Evolutionary conservation across 1,140 invertebrate genomes (phyloP), one percentile per base, ranked within the genome.

Genomic region (Chelonus insularis): DNA sequence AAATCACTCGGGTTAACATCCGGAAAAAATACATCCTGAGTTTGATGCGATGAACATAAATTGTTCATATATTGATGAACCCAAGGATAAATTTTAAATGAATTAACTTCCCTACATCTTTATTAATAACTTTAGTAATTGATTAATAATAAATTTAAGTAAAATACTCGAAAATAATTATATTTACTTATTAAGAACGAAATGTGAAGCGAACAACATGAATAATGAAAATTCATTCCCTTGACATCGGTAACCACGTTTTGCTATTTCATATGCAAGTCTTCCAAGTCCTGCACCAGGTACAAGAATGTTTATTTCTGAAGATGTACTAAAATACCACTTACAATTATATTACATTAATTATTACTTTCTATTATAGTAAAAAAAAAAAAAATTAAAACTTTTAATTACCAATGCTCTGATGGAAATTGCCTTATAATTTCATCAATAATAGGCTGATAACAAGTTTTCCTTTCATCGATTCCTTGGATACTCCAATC

Each of bases 161-260:
- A 56, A 37, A 20, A 12, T 12, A 9, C 1, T 14, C 4, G 32
- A 20, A 16, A 56, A 56, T 6, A 62, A 29, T 54, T 25, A 14
- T 54, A 21, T 16, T 9, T 71, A 96, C 86, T 90, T 90, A 80
- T 98, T 98, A 11, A 98, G 82, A 47, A 98, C 89, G 82, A 96
- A 98, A 80, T 97, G 95, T 18, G 96, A 97, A 1, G 94, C 92
- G 69, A 99, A 93, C 1, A 99, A 81, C 97, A 99, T 99, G 74
- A 96, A 98, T 1, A 98, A 85, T 36, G 94, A 96, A 80, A 96
- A 98, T 82, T 99, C 97, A 76, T 99, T 99, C 63, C 96, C 97
- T 82, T 98, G 93, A 72, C 95, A 97, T 5, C 84, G 87, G 77
- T 91, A 99, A 4, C 96, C 97, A 37, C 87, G 81, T 63, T 85